Evolutionary conservation across 2,113 vertebrate species (phyloP), one percentile per base, ranked within the genome.

Genomic region (Vidua chalybeata): DNA sequence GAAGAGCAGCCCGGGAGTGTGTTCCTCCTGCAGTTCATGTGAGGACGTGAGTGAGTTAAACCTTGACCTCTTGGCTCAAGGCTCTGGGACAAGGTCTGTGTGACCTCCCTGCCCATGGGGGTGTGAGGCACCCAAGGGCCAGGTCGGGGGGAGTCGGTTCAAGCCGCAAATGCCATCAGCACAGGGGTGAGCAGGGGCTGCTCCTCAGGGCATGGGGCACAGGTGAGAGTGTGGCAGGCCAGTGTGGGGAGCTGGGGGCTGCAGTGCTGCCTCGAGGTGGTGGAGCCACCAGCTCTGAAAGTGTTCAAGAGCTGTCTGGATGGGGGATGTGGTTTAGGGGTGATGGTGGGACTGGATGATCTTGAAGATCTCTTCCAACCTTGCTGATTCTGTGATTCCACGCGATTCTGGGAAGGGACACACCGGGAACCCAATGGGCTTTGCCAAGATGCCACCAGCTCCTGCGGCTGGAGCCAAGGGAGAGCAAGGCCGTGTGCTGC

Each of bases 401-500:
- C 26, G n/a, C 26, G 46, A 15, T 41, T 22, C 30, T 49, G 49
- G n/a, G 41, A 61, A 59, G 41, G 61, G 41, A 39, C 46, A 80
- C n/a, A 10, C 8, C 0, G 13, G 30, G 69, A 92, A 35, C 33
- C 15, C 30, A 46, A 4, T 41, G 75, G 46, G 6, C 30, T 37
- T 23, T 41, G 22, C 59, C 62, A 72, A 45, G 63, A 10, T 28
- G 15, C 31, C 11, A 3, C 9, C 6, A 5, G 20, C 26, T 73
- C 33, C 27, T 1, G 1, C 8, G 48, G 21, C 46, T 75, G 84
- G 26, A 55, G 54, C 37, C 24, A 3, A 31, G 83, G 85, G 24
- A 31, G 19, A 31, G 14, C 2, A 10, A 83, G 37, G 10, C 41
- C 19, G 0, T 0, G 1, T 3, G 10, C 54, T 52, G 61, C 7